A percentile compares a stretch with the other conserved stretches of the same genome.
Conservation (phyloP, 2,113 vertebrate species). For the Narcine bancroftii region DNA sequence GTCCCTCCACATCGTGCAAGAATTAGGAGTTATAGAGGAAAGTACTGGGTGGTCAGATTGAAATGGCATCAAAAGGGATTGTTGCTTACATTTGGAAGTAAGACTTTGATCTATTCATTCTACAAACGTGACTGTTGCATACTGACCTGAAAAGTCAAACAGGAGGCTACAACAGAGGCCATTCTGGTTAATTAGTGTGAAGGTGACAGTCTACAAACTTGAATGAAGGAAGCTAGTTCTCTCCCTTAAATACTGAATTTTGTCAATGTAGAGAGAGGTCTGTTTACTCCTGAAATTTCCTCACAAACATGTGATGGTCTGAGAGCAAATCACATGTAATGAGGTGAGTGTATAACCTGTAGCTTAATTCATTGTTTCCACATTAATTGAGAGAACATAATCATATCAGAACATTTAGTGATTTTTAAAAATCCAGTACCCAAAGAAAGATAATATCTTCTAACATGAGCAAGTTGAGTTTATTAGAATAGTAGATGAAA, state of each 20-base stretch:
- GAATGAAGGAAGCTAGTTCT: slow-evolving; percentile 37
- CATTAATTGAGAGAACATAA: not conserved
- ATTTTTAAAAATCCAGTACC: not conserved
- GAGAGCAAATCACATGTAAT: not conserved
- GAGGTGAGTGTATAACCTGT: not conserved
- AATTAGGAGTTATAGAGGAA: slow-evolving; percentile 28
- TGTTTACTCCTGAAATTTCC: slow-evolving; percentile 2
- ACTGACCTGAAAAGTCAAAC: slow-evolving; percentile 46
- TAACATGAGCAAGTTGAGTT: not conserved
- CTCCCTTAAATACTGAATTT: slow-evolving; percentile 2
- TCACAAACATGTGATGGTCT: not conserved
- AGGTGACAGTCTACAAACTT: slow-evolving; percentile 41
- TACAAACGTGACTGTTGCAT: slow-evolving; percentile 50
- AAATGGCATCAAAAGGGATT: slow-evolving; percentile 41
- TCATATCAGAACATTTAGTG: not conserved
- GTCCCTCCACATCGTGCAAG: not conserved
- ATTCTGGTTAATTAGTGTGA: slow-evolving; percentile 51
- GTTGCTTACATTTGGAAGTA: slow-evolving; percentile 46
- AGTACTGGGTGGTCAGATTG: slow-evolving; percentile 58
- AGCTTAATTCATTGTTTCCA: slow-evolving; percentile 1
- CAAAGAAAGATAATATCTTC: not conserved
- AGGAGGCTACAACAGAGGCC: slow-evolving; percentile 47
- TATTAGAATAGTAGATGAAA: not conserved
- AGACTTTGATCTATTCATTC: slow-evolving; percentile 53
- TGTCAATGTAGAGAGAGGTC: not conserved